Conservation (phyloP, 2,888 invertebrate species). For the Congeria kusceri region DNA sequence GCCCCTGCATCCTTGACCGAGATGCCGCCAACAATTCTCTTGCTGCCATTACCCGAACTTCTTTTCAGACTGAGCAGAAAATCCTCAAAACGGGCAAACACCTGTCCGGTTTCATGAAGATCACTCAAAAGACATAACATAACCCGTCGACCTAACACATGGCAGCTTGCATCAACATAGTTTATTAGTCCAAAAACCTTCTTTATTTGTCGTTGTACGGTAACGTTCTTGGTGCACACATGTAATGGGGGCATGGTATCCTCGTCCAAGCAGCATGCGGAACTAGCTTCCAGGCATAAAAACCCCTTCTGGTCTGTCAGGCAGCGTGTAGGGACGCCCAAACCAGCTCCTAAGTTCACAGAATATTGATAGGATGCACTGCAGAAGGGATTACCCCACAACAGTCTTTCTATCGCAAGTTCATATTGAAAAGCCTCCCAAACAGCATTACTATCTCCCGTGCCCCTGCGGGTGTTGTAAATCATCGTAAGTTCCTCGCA, state of each 20-base stretch:
- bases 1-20: not conserved
- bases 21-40: constrained; percentile 16
- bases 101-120: not conserved
- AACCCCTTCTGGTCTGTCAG: constrained; percentile 12
- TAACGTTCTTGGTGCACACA: not conserved
- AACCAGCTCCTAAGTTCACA: constrained; percentile 4
- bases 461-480: no score
- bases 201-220: not conserved
- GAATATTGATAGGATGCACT: not conserved
- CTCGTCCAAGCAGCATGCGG: constrained; percentile 3
- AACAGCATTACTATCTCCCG: no score
- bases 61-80: not conserved
- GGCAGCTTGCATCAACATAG: not conserved
- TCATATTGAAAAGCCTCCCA: constrained; percentile 12
- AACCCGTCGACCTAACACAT: not conserved
- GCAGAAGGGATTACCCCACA: not conserved
- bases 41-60: not conserved
- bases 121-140: not conserved
- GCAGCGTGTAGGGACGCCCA: constrained; percentile 3
- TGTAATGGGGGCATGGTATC: not conserved
- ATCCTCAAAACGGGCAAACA: not conserved
- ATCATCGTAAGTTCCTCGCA: no score
- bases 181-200: not conserved
- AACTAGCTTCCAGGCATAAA: constrained; percentile 4
- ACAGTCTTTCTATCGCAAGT: not conserved